Percentiles rank a stretch among this genome's conserved stretches.
phyloP scores from a whole-genome alignment of 2,888 invertebrate genomes.

The Allacma fusca region DNA sequence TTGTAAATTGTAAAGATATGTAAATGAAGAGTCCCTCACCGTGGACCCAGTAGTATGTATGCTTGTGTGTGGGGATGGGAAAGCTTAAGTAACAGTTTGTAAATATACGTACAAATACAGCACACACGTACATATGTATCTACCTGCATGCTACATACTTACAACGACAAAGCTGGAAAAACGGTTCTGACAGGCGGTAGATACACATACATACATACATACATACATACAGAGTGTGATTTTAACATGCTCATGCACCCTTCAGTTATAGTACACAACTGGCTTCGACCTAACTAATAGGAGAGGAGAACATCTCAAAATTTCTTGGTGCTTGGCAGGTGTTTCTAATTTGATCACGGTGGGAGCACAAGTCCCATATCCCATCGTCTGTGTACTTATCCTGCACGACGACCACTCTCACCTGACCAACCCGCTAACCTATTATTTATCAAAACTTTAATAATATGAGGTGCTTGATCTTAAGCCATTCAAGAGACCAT shows the following conservation, averaged over 20 bases:
- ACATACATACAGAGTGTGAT: too few relatives aligned
- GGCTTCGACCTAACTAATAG: background rate
- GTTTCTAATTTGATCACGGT: constrained; percentile 41
- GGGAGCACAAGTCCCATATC: constrained; percentile 33
- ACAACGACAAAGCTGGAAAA: too few relatives aligned
- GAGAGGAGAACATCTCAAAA: background rate
- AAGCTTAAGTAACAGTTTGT: background rate
- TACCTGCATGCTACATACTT: too few relatives aligned
- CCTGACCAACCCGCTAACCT: constrained; percentile 21
- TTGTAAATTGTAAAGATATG: constrained; percentile 31
- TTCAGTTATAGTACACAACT: too few relatives aligned
- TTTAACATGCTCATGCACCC: too few relatives aligned
- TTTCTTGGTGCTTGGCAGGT: constrained; percentile 34
- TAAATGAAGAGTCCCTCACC: background rate
- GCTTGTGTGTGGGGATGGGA: background rate
- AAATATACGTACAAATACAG: too few relatives aligned
- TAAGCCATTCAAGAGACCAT: background rate
- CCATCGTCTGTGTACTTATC: background rate
- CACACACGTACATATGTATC: too few relatives aligned
- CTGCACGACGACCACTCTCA: background rate
- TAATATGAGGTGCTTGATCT: constrained; percentile 6
- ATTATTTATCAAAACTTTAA: constrained; percentile 39
- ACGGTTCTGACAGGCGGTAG: too few relatives aligned
- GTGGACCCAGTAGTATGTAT: too few relatives aligned
- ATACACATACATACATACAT: too few relatives aligned